Base-by-base conservation (phyloP, 2,888 invertebrate genomes). In the Polymixis lichenea region DNA sequence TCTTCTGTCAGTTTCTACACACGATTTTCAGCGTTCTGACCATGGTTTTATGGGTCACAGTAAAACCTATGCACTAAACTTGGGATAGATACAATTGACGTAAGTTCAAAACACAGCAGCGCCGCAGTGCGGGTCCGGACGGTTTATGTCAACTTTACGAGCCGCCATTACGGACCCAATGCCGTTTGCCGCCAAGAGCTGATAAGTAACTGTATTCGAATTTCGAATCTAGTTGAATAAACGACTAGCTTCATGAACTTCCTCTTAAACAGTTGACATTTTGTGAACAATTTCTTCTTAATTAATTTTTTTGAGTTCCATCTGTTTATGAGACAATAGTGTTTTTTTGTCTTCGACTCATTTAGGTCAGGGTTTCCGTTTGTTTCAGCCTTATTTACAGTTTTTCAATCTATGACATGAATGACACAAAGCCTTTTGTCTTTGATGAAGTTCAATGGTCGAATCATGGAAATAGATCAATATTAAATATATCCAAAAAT, bases 61-160 rank as follows among this genome's bases (percentile, higher is more conserved):
- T 75, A 71, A 71, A 82, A 70, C 51, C 70, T 70, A 67, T 82
- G 64, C 69, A 61, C 46, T 69, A 66, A 82, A 82, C 55, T 82
- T 64, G 60, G 19, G 43, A 75, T 69, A 67, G 32, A 69, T 64
- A 76, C 66, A 72, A 67, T 74, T 86, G 82, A 78, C 76, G 79
- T 81, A 75, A 79, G 51, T 65, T 38, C 66, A 61, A 58, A 61
- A 53, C 17, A 25, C 71, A 65, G 77, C 76, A 84, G 72, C 84
- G 84, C 71, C 82, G 86, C 86, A 87, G 25, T 87, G 86, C 86
- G 82, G 86, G 72, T 60, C 68, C 75, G 72, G 53, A 72, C 75
- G 66, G 72, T 87, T 87, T 87, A 87, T 78, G 86, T 77, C 72
- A 53, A 72, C 32, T 87, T 87, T 87, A 87, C 84, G 87, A 82